Evolutionary conservation across 1,140 invertebrate species (phyloP), one percentile per base, ranked within the genome.

Genomic region (Bombus haemorrhoidalis): DNA sequence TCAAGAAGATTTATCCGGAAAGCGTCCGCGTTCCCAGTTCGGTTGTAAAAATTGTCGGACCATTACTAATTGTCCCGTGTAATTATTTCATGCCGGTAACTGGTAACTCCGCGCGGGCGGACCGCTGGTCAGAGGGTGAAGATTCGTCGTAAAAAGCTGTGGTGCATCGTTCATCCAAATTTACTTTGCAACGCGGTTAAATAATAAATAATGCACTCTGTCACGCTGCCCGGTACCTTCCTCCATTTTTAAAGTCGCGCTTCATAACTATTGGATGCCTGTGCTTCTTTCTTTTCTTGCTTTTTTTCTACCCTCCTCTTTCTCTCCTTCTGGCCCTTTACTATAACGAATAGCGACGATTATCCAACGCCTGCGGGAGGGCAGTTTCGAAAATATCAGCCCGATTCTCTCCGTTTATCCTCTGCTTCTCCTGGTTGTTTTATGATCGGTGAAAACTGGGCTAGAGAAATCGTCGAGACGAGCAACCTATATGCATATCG

Each of bases 131-230:
- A n/a, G 41, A 37, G 66, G 78, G 78, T 69, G 83, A 85, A 78
- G 83, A 85, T 72, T 80, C 68, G 83, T 71, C 83, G 83, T 85
- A 85, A 85, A 85, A 85, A 71, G 76, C 83, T 73, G 78, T 68
- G 68, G 76, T 73, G 83, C 83, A 85, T 85, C 83, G 78, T 85
- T 85, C 83, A 85, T 85, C 77, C 83, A 85, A 85, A 85, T 85
- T 85, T 85, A 85, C 83, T 85, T 85, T 85, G 83, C 83, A 80
- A 80, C 83, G 76, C 76, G 76, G 83, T 57, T 85, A 80, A 85
- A 85, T 85, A 85, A 85, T 85, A 85, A 80, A 85, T 85, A 85
- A 85, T 85, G 83, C 83, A 85, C 83, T 85, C 78, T 85, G 83
- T 85, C 83, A 80, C 76, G 76, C 68, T 53, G 83, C 39, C 77